These are phyloP conservation scores for Gulo gulo DNA, from an alignment of 2,113 vertebrate genomes.

Conservation along the genomic window DNA sequence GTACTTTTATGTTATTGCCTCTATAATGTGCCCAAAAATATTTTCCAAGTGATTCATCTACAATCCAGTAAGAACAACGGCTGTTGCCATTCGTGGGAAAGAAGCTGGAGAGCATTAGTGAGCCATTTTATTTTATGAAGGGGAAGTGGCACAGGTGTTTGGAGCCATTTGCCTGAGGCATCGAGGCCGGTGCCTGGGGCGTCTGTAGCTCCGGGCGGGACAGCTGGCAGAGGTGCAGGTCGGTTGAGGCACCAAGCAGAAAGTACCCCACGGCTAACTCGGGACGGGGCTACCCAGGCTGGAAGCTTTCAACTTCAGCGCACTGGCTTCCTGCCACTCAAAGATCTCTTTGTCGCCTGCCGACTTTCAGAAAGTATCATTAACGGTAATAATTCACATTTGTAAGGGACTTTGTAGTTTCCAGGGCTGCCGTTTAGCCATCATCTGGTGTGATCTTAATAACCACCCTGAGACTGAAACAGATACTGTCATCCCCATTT, in stretches of 20 bases:
- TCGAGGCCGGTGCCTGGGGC: background rate
- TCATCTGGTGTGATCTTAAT: background rate
- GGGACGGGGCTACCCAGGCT: background rate
- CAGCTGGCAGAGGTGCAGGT: background rate
- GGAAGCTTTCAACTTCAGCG: conserved; percentile 3
- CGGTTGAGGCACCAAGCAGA: background rate
- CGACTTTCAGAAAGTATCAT: background rate
- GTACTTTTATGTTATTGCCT: conserved; percentile 74
- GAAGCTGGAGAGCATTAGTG: background rate
- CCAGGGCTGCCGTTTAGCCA: background rate
- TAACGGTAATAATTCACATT: background rate
- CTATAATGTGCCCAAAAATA: conserved; percentile 72
- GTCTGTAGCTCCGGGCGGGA: background rate
- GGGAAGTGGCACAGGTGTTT: conserved; percentile 62
- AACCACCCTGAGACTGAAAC: background rate
- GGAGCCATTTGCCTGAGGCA: conserved; percentile 50
- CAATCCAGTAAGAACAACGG: conserved; percentile 68
- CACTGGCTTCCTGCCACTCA: background rate
- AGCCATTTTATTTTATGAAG: conserved; percentile 48
- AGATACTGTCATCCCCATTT: background rate
- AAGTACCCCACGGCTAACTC: background rate
- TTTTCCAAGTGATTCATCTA: conserved; percentile 63
- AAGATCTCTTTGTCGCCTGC: background rate
- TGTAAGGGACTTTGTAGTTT: background rate
- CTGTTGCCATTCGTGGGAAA: conserved; percentile 40